Percentiles rank a stretch among this genome's conserved stretches.
Conservation (phyloP, 1,140 invertebrate species). For the Drosophila busckii region DNA sequence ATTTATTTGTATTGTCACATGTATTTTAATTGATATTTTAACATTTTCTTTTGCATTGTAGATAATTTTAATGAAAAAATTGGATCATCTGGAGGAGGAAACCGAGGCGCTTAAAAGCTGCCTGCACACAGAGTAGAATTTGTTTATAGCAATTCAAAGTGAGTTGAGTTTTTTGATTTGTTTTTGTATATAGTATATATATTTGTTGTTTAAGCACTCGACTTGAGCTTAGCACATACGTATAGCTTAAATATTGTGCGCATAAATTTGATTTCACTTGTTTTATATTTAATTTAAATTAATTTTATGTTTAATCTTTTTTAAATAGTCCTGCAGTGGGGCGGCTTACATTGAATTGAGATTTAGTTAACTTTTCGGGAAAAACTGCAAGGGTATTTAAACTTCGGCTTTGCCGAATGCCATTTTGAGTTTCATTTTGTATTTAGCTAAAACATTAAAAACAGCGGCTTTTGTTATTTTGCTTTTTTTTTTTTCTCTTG, state of each 20-base stretch:
- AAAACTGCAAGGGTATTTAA: no score
- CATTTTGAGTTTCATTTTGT: background rate
- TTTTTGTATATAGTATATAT: conserved; percentile 29
- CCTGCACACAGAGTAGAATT: background rate
- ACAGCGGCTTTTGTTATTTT: background rate
- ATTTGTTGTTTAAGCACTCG: conserved; percentile 50
- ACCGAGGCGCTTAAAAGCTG: conserved; percentile 69
- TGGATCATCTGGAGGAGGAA: conserved; percentile 89
- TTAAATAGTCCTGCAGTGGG: conserved; percentile 22
- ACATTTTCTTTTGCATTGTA: conserved; percentile 80
- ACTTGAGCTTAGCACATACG: conserved; percentile 46
- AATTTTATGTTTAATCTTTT: conserved; percentile 25
- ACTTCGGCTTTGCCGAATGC: conserved; percentile 4
- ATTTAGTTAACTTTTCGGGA: no score
- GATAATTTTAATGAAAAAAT: conserved; percentile 88
- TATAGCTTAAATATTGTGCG: conserved; percentile 54
- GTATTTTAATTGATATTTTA: background rate
- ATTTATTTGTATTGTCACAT: background rate
- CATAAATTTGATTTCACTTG: conserved; percentile 42
- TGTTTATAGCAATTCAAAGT: background rate
- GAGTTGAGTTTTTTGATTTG: conserved; percentile 29
- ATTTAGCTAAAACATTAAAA: conserved; percentile 6
- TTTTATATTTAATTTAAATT: conserved; percentile 44
- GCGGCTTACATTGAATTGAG: no score
- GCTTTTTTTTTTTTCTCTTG: background rate